A percentile compares a stretch with the other conserved stretches of the same genome.
Evolutionary conservation across 2,888 invertebrate species (phyloP).

Genomic region (Chymomyza fuscimana): DNA sequence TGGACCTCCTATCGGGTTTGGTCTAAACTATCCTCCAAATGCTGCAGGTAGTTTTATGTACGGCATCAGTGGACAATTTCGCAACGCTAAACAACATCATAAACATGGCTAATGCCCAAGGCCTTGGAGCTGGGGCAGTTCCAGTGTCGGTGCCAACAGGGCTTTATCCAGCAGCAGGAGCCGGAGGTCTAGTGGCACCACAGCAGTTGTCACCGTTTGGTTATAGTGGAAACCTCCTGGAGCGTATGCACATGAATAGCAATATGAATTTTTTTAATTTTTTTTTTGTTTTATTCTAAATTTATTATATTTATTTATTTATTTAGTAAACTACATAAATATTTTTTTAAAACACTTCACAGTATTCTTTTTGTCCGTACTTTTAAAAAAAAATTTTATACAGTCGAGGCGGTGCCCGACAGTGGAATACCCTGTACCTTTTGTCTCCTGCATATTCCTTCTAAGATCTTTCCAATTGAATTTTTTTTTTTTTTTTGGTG

Average conservation of each 20-base stretch:
- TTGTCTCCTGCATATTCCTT: no score
- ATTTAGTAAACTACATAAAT: constrained; percentile 54
- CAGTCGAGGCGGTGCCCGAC: no score
- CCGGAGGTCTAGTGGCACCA: constrained; percentile 17
- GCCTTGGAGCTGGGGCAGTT: constrained; percentile 30
- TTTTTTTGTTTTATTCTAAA: constrained; percentile 25
- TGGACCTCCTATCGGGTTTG: constrained; percentile 9
- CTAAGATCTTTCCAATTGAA: no score
- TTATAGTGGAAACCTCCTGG: constrained; percentile 24
- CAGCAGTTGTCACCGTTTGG: constrained; percentile 23
- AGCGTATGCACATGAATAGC: constrained; percentile 41
- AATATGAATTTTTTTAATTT: neutral
- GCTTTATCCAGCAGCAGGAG: constrained; percentile 31
- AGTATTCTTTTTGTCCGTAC: neutral
- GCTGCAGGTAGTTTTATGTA: constrained; percentile 39
- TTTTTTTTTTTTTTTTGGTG: no score
- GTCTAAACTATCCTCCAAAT: constrained; percentile 21
- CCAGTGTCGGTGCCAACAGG: constrained; percentile 16
- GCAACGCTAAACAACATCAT: constrained; percentile 47
- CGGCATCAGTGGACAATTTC: constrained; percentile 48
- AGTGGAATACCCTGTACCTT: no score
- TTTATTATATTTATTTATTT: constrained; percentile 66
- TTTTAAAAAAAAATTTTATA: no score
- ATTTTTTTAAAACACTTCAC: neutral
- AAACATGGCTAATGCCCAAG: constrained; percentile 54